phyloP scores from a whole-genome alignment of 1,140 invertebrate species.

The Aphis gossypii region DNA sequence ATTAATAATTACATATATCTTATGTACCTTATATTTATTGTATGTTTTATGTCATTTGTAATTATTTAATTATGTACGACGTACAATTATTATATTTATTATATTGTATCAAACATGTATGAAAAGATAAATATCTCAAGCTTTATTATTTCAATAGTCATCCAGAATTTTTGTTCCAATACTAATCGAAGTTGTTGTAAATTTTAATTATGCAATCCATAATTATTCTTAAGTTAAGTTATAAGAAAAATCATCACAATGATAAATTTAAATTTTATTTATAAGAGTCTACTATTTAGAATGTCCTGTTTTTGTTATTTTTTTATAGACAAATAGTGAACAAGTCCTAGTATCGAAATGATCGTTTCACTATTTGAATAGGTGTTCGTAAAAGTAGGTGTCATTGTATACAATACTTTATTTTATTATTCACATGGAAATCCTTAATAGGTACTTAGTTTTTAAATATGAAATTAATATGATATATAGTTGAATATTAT shows the following conservation, averaged over 20 bases:
- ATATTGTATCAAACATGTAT: neutral
- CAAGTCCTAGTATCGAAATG: neutral
- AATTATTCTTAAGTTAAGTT: neutral
- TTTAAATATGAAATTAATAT: neutral
- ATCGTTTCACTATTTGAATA: neutral
- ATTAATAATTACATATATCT: neutral
- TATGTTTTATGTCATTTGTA: neutral
- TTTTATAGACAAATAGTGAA: neutral
- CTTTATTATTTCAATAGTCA: neutral
- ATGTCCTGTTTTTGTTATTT: neutral
- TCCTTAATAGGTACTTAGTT: neutral
- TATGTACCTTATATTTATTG: neutral
- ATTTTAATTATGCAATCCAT: neutral
- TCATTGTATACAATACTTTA: neutral
- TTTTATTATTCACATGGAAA: neutral
- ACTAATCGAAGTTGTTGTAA: neutral
- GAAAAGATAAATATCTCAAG: neutral
- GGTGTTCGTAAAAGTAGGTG: too few relatives aligned
- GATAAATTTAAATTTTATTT: neutral
- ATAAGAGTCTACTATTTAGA: neutral
- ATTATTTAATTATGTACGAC: too few relatives aligned
- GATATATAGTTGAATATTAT: neutral
- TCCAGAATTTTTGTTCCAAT: neutral
- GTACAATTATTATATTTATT: neutral
- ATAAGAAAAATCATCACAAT: neutral